Conservation (phyloP, 2,888 invertebrate species). For the Laspeyria flexula region DNA sequence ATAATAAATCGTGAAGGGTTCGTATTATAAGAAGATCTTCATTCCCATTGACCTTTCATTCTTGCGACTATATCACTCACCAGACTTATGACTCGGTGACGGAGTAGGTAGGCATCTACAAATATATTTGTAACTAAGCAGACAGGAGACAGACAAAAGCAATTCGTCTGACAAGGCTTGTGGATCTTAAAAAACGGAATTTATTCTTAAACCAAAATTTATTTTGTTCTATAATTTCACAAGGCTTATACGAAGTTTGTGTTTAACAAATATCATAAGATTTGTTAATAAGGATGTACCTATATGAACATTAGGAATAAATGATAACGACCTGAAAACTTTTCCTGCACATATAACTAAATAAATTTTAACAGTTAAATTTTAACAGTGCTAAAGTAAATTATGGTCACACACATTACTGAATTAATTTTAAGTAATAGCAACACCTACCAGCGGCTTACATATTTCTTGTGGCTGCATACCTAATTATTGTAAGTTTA, state of each 20-base stretch:
- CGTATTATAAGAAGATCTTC: conserved; percentile 37
- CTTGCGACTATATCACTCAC: conserved; percentile 33
- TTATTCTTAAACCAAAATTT: conserved; percentile 1
- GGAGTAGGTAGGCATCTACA: conserved; percentile 4
- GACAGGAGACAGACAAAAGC: conserved; percentile 22
- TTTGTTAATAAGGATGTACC: conserved; percentile 39
- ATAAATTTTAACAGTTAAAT: conserved; percentile 22
- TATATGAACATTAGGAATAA: conserved; percentile 31
- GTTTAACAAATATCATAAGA: background rate
- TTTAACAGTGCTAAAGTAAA: conserved; percentile 17
- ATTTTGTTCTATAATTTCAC: background rate
- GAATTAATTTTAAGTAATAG: conserved; percentile 7
- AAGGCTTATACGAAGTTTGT: background rate
- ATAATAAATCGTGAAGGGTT: conserved; percentile 38
- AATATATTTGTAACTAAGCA: conserved; percentile 22
- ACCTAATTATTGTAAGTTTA: conserved; percentile 42
- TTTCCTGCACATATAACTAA: conserved; percentile 11
- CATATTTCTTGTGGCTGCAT: conserved; percentile 32
- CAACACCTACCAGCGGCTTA: conserved; percentile 7
- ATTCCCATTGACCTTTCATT: conserved; percentile 38
- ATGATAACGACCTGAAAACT: conserved; percentile 22
- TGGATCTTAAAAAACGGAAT: conserved; percentile 13
- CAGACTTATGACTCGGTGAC: conserved; percentile 13
- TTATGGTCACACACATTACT: conserved; percentile 12
- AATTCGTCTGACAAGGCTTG: conserved; percentile 16